Percentiles rank a stretch among this genome's conserved stretches.
These are phyloP conservation scores for Orthosia gracilis DNA, from an alignment of 2,888 invertebrate genomes.

Conservation along the genomic window DNA sequence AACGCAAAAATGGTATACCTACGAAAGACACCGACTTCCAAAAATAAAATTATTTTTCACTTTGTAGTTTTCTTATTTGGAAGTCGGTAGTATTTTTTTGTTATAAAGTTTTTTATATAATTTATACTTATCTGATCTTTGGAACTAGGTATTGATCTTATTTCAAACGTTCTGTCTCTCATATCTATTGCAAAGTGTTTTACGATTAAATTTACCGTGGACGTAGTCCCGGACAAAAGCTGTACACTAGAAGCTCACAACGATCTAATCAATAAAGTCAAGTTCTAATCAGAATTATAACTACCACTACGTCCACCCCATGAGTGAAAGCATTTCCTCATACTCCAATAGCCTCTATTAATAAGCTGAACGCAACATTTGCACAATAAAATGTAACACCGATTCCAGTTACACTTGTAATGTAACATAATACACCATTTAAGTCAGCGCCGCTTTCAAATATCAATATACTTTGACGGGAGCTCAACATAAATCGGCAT, in stretches of 20 bases:
- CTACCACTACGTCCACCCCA: not conserved
- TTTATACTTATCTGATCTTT: too few relatives aligned
- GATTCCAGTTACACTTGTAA: constrained; percentile 14
- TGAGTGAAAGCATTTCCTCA: not conserved
- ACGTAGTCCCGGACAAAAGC: not conserved
- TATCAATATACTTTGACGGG: constrained; percentile 28
- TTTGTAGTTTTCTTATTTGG: too few relatives aligned
- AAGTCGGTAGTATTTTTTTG: too few relatives aligned
- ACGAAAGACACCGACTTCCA: too few relatives aligned
- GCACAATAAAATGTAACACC: constrained; percentile 21
- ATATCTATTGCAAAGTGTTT: too few relatives aligned
- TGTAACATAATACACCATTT: constrained; percentile 22
- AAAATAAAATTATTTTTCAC: too few relatives aligned
- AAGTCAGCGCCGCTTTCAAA: constrained; percentile 31
- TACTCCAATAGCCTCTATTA: not conserved
- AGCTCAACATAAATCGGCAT: constrained; percentile 49
- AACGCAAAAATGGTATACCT: too few relatives aligned
- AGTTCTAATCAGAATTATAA: not conserved
- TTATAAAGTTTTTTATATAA: too few relatives aligned
- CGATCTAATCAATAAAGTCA: not conserved
- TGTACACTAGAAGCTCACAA: not conserved
- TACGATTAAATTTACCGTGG: too few relatives aligned
- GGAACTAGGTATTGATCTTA: too few relatives aligned
- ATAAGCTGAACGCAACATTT: constrained; percentile 3
- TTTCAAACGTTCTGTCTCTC: too few relatives aligned